These are phyloP conservation scores for Oxystoma pomonae DNA, from an alignment of 2,888 invertebrate species.

Conservation along the genomic window DNA sequence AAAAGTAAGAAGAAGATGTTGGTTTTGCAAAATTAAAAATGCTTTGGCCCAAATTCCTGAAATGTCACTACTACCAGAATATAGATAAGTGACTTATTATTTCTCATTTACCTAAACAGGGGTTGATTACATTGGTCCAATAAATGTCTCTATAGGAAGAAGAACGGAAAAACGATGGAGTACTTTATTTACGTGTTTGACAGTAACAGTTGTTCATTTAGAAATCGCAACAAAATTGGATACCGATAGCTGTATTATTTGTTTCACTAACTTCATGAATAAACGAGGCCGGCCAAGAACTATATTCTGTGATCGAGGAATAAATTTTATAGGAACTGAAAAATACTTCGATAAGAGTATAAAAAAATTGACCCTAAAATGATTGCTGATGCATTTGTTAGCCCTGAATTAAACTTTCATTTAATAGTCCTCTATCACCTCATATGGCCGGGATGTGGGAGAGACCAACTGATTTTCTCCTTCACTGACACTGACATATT, in stretches of 20 bases:
- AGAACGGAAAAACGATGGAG: constrained; percentile 16
- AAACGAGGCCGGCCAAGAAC: constrained; percentile 10
- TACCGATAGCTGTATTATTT: not conserved
- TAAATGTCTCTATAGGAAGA: constrained; percentile 14
- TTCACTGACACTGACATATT: too few species aligned
- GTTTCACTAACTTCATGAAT: constrained; percentile 5
- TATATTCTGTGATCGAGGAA: constrained; percentile 12
- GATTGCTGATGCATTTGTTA: too few species aligned
- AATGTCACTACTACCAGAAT: constrained; percentile 14
- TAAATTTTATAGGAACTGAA: constrained; percentile 9
- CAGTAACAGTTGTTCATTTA: constrained; percentile 14
- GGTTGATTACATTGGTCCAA: constrained; percentile 19
- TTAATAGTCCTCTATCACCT: too few species aligned
- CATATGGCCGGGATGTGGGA: too few species aligned
- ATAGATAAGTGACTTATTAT: constrained; percentile 4
- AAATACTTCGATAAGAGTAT: too few species aligned
- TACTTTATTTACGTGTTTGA: constrained; percentile 13
- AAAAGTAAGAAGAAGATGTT: constrained; percentile 3
- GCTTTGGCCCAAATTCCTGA: constrained; percentile 7
- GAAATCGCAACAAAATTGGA: not conserved
- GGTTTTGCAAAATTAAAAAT: constrained; percentile 8
- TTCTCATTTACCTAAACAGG: constrained; percentile 14
- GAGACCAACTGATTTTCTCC: too few species aligned
- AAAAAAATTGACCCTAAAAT: too few species aligned
- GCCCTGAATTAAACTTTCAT: too few species aligned